Evolutionary conservation across 2,888 invertebrate species (phyloP), one percentile per base, ranked within the genome.

Genomic region (Torymus auratus): DNA sequence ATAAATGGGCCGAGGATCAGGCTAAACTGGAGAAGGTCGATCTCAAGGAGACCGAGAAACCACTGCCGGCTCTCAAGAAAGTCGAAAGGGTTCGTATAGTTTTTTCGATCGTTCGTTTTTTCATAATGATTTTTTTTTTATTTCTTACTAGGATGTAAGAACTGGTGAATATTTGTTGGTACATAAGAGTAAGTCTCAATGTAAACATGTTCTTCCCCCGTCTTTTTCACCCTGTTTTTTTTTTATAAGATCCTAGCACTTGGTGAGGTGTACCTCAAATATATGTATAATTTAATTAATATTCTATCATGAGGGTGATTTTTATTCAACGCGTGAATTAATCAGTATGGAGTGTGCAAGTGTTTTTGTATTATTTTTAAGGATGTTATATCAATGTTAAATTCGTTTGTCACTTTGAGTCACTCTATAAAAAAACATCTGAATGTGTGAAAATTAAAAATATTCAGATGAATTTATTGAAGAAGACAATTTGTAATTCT

Each of bases 1-100:
- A 96, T 87, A 96, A 97, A 93, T 98, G 97, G 97, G 96, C 94
- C 82, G 95, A 95, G 91, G 96, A 97, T 85, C 96, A 98, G 86
- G 41, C 41, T 41, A 96, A 95, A 73, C 96, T 96, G 55, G 97
- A 98, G 91, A 98, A 96, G 95, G 97, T 97, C 85, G 96, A 97
- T 87, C 94, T 99, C 81, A 98, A 98, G 91, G 97, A 97, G 92
- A 94, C 94, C 20, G 97, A 97, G 89, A 96, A 96, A 91, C 97
- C 96, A 83, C 92, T 95, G 86, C 96, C 97, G 84, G 94, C 95
- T 65, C 94, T 97, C 86, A 97, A 97, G 92, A 97, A 97, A 94
- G 97, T 97, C 82, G 97, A 98, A 93, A 96, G 94, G 96, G 97
- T 98, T 95, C 92, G 93, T 91, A 41, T 41, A 41, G 41, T 7